Conservation (phyloP, 2,888 invertebrate species). For the Tenthredo scrophulariae region DNA sequence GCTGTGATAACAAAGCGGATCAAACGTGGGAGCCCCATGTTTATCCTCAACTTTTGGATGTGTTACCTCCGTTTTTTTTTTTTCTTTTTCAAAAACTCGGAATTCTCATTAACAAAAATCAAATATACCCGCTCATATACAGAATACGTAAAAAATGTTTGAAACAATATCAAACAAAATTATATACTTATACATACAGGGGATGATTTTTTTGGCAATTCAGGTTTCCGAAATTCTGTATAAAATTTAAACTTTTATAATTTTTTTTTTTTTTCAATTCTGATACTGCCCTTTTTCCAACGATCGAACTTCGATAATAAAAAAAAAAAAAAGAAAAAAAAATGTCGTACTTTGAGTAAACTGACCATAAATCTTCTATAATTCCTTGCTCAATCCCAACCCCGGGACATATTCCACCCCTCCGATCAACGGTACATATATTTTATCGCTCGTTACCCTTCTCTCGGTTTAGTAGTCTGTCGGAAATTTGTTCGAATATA, state of each 20-base stretch:
- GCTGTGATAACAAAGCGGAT: constrained; percentile 4
- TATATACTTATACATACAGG: too few species aligned
- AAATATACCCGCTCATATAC: background rate
- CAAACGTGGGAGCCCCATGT: background rate
- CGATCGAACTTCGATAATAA: background rate
- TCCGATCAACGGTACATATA: background rate
- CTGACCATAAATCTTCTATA: background rate
- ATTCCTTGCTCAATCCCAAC: background rate
- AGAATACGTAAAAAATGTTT: too few species aligned
- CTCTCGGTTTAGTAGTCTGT: background rate
- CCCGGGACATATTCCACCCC: background rate
- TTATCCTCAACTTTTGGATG: constrained; percentile 9
- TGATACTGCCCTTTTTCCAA: background rate
- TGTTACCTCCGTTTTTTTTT: background rate
- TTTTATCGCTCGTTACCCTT: background rate
- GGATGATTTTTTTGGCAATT: too few species aligned
- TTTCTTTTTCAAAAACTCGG: background rate
- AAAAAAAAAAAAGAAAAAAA: background rate
- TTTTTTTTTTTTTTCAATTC: background rate
- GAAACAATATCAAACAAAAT: too few species aligned
- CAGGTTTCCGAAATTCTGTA: too few species aligned
- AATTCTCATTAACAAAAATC: constrained; percentile 4
- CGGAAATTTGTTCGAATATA: background rate
- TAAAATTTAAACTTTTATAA: background rate
- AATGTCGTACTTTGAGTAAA: background rate